Evolutionary conservation across 2,888 invertebrate species (phyloP).

Genomic region (Philereme vetulata): DNA sequence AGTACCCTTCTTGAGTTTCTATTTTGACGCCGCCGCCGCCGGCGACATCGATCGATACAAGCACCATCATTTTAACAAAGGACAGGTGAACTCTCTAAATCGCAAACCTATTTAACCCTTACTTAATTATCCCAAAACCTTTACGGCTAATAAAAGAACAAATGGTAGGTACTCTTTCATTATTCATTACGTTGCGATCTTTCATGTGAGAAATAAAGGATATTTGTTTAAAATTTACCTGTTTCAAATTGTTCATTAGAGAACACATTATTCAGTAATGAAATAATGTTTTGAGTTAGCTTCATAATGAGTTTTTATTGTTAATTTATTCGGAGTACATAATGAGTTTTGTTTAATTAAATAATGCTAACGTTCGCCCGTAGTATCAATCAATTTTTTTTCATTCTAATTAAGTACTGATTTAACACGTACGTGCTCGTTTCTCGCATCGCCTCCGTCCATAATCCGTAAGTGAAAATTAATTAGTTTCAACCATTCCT

Average conservation of each 20-base stretch:
- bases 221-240: constrained; percentile 3
- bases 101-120: constrained; percentile 3
- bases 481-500: constrained; percentile 3
- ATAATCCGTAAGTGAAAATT: background rate
- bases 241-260: constrained; percentile 6
- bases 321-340: too few relatives aligned
- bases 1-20: background rate
- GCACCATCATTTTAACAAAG: background rate
- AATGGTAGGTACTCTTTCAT: constrained; percentile 6
- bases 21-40: background rate
- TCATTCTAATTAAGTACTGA: too few relatives aligned
- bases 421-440: too few relatives aligned
- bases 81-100: constrained; percentile 2
- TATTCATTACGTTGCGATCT: constrained; percentile 10
- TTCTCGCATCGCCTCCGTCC: too few relatives aligned
- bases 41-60: background rate
- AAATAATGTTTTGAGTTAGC: background rate
- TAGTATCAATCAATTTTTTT: too few relatives aligned
- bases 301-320: too few relatives aligned
- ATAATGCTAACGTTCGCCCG: too few relatives aligned
- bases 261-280: background rate
- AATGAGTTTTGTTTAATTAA: too few relatives aligned
- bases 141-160: constrained; percentile 10
- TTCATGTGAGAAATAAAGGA: constrained; percentile 2
- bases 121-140: constrained; percentile 13